Conservation (phyloP, 2,113 vertebrate genomes). For the Tapirus terrestris region DNA sequence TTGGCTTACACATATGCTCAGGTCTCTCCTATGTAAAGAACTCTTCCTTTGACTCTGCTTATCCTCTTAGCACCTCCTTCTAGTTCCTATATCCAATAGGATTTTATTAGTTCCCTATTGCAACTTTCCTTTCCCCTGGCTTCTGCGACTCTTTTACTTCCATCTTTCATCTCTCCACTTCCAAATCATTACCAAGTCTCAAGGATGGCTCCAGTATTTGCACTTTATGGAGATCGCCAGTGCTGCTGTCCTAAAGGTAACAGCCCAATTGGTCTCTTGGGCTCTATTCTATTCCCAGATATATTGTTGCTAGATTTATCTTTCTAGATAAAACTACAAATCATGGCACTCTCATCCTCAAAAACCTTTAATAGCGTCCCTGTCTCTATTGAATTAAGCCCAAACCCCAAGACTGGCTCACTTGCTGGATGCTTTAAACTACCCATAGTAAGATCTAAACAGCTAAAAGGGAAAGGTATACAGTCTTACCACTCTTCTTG, state of each 20-base stretch:
- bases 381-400: neutral
- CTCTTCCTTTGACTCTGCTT: conserved; percentile 1
- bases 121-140: neutral
- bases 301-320: neutral
- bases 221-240: neutral
- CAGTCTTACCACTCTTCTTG: conserved; percentile 89
- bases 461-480: neutral
- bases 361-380: neutral
- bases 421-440: conserved; percentile 18
- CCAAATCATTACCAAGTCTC: neutral
- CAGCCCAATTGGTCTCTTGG: neutral
- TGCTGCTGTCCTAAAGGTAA: neutral
- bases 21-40: neutral
- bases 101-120: conserved; percentile 21
- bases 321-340: conserved; percentile 40
- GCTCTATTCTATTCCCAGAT: neutral
- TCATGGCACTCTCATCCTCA: neutral
- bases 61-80: neutral
- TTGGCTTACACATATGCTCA: conserved; percentile 3
- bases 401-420: neutral
- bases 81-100: neutral
- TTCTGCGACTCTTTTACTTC: conserved; percentile 8
- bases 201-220: neutral
- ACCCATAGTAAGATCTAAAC: neutral
- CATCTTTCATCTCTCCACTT: neutral